Base-by-base conservation (phyloP, 1,140 invertebrate species). In the Onthophagus taurus region DNA sequence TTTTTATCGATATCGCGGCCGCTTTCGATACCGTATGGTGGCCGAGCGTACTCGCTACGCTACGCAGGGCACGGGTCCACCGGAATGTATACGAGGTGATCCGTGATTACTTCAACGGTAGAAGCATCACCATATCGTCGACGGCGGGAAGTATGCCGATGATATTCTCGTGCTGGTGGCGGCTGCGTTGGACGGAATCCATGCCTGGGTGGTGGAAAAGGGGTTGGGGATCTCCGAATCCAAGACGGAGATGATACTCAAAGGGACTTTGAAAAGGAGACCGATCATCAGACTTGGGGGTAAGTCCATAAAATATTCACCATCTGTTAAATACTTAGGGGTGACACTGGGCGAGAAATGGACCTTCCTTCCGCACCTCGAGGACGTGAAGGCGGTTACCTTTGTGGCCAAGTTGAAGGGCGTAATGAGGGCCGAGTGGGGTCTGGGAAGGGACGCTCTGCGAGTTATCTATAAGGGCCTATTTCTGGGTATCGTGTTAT, bases 391-490 rank as follows among this genome's bases (percentile, higher is more conserved):
- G 29, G 8, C 18, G n/a, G 23, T 48, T 20, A 44, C 47, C 3
- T 21, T 31, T 2, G 19, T 55, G 17, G 38, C 46, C 6, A 34
- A 53, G 2, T n/a, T n/a, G n/a, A n/a, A n/a, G n/a, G n/a, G n/a
- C n/a, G 49, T 59, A 0, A 31, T 50, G 0, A 48, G 31, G 13
- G 30, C 33, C 2, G 45, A 51, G 6, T 57, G 54, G 55, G 53
- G 54, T 2, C 30, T 57, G 8, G 36, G 29, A n/a, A 51, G 31
- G 35, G 34, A 26, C 2, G 39, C 53, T 1, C 17, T 58, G 6
- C 41, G 20, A 16, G 31, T 41, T 1, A 16, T 57, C 4, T 65
- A 62, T 31, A 38, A 37, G 12, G 52, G 56, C 0, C 23, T 59
- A 1, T 57, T 57, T 14, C 29, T 55, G 0, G 26, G 58, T 0